These are phyloP conservation scores for Ceratoteleas bidentatus DNA, from an alignment of 1,140 invertebrate genomes.

Conservation along the genomic window DNA sequence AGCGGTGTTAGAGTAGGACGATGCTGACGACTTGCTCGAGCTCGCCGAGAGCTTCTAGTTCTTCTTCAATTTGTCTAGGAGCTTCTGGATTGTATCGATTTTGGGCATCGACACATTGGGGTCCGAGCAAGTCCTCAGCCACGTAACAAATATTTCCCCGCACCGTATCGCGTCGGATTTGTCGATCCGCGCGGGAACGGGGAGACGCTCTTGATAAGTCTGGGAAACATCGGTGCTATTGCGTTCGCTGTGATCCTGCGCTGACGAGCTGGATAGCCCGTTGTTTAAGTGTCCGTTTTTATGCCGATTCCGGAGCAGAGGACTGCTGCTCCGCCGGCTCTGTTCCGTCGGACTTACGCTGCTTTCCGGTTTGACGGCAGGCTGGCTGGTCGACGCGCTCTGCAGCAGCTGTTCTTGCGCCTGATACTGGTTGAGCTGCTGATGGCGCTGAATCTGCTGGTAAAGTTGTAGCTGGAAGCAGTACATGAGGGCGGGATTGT, in stretches of 20 bases:
- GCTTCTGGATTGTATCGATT: constrained; percentile 84
- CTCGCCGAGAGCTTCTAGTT: background rate
- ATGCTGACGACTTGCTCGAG: background rate
- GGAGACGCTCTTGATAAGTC: background rate
- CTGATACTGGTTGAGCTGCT: constrained; percentile 32
- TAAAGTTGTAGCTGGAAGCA: constrained; percentile 45
- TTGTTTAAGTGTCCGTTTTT: constrained; percentile 37
- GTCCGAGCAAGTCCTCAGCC: constrained; percentile 85
- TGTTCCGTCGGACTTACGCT: constrained; percentile 71
- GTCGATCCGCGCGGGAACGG: background rate
- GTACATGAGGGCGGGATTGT: background rate
- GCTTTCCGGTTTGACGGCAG: constrained; percentile 52
- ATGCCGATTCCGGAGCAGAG: constrained; percentile 30
- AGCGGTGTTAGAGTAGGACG: background rate
- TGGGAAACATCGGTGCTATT: background rate
- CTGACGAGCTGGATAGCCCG: background rate
- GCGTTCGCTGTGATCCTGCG: constrained; percentile 7
- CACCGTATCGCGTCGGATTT: constrained; percentile 83
- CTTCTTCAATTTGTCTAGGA: constrained; percentile 86
- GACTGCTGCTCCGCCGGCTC: constrained; percentile 12
- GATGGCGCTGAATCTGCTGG: constrained; percentile 7
- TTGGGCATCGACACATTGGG: constrained; percentile 88
- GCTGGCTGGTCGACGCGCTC: constrained; percentile 69
- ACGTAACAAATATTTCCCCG: constrained; percentile 88
- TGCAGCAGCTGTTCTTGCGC: constrained; percentile 40